Conservation (phyloP, 2,888 invertebrate species). For the Drosophila peninsularis region DNA sequence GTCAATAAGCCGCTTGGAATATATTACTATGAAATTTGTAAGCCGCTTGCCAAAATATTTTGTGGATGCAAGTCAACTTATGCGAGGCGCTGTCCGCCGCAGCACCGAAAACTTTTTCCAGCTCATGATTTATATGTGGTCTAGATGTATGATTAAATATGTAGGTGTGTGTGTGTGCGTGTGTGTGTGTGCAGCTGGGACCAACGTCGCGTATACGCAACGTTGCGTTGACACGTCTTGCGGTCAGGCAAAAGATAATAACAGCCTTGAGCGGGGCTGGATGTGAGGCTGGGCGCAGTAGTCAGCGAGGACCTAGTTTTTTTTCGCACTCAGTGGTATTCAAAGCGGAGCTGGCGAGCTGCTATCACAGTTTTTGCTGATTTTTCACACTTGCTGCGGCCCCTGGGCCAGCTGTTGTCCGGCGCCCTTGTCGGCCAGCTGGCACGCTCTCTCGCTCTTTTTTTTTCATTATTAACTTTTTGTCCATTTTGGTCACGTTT, state of each 20-base stretch:
- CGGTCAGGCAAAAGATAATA: conserved; percentile 75
- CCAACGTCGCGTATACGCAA: conserved; percentile 47
- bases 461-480: conserved; percentile 61
- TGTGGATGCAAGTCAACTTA: conserved; percentile 46
- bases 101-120: conserved; percentile 48
- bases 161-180: conserved; percentile 8
- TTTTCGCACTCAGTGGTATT: conserved; percentile 39
- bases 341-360: conserved; percentile 40
- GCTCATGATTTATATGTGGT: conserved; percentile 62
- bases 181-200: conserved; percentile 34
- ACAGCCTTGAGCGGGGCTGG: conserved; percentile 28
- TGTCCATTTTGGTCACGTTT: conserved; percentile 74
- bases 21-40: conserved; percentile 61
- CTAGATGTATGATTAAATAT: conserved; percentile 9
- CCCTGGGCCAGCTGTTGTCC: conserved; percentile 55
- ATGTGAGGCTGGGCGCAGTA: background rate
- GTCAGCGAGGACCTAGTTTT: conserved; percentile 24
- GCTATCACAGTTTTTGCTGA: conserved; percentile 60
- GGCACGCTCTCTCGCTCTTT: conserved; percentile 42
- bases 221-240: conserved; percentile 71
- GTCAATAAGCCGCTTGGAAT: conserved; percentile 73
- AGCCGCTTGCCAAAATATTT: conserved; percentile 62
- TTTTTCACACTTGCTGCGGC: conserved; percentile 66
- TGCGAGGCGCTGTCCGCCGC: conserved; percentile 47
- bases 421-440: conserved; percentile 59